Evolutionary conservation across 2,113 vertebrate genomes (phyloP), one percentile per base, ranked within the genome.

Genomic region (Cromileptes altivelis): DNA sequence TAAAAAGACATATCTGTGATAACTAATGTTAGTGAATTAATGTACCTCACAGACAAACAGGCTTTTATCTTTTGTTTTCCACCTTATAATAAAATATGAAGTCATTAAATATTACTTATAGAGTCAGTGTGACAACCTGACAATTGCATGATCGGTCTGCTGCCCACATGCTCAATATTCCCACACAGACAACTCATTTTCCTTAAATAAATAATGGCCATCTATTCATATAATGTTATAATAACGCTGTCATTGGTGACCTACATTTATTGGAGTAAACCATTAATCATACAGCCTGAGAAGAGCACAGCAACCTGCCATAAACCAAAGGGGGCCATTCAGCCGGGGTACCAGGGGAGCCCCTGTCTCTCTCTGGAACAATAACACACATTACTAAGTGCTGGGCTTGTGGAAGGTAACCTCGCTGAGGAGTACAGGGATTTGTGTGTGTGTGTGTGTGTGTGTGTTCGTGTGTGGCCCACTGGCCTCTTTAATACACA

Each of bases 241-340:
- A 89, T 90, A 92, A 91, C 75, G 60, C 85, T 93, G 93, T 94
- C 90, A 89, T 65, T 85, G 92, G 88, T 91, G 85, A 91, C 84
- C 49, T 94, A 93, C 88, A 90, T 95, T 91, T 92, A 47, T 63
- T 86, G 70, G 69, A 88, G 93, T 91, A 94, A 87, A 81, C 92
- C 85, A 89, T 96, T 96, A 92, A 93, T 96, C 95, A 91, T 91
- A 91, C 82, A 65, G 91, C 80, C 55, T 74, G 19, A 87, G 47
- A 91, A 80, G 73, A 85, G 75, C 75, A 70, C 78, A 47, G 88
- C 85, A 89, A 91, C 89, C 86, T 77, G 70, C 84, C 89, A 91
- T 86, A 95, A 90, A 95, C 94, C 93, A 94, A 94, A 93, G 93
- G 78, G 75, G 77, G 37, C 78, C 86, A 85, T 92, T 87, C 69